Percentiles rank a stretch among this genome's conserved stretches.
Conservation (phyloP, 2,888 invertebrate species). For the Ganaspis brasiliensis region DNA sequence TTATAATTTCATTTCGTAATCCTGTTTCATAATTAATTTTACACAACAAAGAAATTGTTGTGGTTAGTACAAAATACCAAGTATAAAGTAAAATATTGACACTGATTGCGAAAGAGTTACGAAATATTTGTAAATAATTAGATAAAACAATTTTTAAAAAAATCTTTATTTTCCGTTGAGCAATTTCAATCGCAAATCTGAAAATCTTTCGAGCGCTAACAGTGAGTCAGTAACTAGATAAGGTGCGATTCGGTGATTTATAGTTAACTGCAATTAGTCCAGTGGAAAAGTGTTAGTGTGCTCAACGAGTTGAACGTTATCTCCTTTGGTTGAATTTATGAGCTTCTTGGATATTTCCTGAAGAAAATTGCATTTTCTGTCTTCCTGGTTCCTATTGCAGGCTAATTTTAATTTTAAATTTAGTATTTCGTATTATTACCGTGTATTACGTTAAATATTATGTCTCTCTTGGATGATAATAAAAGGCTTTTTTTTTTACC, state of each 20-base stretch:
- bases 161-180: not conserved
- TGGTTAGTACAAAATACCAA: constrained; percentile 2
- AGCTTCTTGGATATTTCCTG: constrained; percentile 23
- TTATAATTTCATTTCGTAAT: not conserved
- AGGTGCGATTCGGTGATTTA: constrained; percentile 36
- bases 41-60: constrained; percentile 11
- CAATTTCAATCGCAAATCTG: constrained; percentile 10
- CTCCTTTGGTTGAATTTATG: constrained; percentile 29
- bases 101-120: not conserved
- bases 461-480: not conserved
- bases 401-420: not conserved
- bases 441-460: not conserved
- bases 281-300: constrained; percentile 28
- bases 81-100: not conserved
- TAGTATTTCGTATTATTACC: not conserved
- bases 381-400: constrained; percentile 8
- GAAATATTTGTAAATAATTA: not conserved
- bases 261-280: constrained; percentile 33
- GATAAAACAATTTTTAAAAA: not conserved
- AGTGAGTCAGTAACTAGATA: constrained; percentile 31
- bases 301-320: constrained; percentile 29
- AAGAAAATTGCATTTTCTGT: constrained; percentile 31
- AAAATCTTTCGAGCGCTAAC: not conserved
- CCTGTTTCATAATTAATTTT: constrained; percentile 9
- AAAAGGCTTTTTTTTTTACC: too few species aligned